These are phyloP conservation scores for Pteruthius melanotis DNA, from an alignment of 2,113 vertebrate genomes.

Conservation along the genomic window DNA sequence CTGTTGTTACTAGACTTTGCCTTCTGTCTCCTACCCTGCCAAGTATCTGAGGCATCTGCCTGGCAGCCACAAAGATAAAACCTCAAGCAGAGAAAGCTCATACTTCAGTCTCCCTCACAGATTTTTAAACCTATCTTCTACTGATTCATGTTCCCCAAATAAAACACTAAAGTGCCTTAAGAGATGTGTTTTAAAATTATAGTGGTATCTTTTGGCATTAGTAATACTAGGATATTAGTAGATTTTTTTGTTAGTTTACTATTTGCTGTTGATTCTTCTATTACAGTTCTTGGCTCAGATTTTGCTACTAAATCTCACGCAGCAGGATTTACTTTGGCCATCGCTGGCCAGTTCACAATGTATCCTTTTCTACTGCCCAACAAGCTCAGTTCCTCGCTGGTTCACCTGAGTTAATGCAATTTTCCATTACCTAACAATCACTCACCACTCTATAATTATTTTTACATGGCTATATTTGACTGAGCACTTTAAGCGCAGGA, in stretches of 20 bases:
- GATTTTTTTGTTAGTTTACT: neutral
- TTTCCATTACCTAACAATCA: neutral
- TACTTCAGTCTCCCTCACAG: neutral
- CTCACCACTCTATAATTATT: neutral
- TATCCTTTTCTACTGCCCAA: neutral
- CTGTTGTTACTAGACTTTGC: neutral
- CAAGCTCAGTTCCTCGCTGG: neutral
- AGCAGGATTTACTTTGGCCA: neutral
- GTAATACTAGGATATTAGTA: neutral
- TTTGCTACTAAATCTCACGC: neutral
- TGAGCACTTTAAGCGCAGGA: neutral
- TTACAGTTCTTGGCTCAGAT: neutral
- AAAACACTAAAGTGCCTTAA: neutral
- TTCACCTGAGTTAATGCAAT: neutral
- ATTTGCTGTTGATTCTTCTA: neutral
- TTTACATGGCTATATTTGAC: neutral
- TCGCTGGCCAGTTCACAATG: neutral
- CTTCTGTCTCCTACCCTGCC: conserved; percentile 1
- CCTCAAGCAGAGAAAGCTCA: neutral
- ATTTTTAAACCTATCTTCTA: neutral
- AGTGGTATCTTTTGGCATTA: neutral
- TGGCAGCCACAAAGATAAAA: neutral
- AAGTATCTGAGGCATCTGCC: conserved; percentile 14
- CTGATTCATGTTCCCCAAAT: neutral
- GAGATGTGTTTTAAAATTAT: neutral